phyloP scores from a whole-genome alignment of 2,797 vertebrate genomes.

The Sebastes reedi region DNA sequence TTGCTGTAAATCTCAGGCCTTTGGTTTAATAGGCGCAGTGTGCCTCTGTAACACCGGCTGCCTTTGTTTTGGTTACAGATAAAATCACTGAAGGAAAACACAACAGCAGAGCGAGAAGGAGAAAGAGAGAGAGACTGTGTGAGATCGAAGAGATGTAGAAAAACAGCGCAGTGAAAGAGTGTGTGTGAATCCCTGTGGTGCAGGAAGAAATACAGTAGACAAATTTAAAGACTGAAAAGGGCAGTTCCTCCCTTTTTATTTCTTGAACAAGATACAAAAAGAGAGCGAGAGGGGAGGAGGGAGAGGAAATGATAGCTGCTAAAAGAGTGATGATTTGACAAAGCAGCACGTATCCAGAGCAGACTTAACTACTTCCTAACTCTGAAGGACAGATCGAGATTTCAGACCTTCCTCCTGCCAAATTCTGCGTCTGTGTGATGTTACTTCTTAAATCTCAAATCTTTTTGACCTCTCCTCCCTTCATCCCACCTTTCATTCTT shows the following conservation, averaged over 20 bases:
- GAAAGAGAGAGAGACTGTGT: conserved; percentile 6
- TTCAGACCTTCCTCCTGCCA: background rate
- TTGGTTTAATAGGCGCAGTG: conserved; percentile 53
- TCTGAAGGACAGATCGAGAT: background rate
- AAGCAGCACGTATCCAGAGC: conserved; percentile 34
- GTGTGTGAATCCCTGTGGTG: conserved; percentile 36
- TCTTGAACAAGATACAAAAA: conserved; percentile 33
- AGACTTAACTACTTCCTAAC: conserved; percentile 15
- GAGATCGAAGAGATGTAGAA: conserved; percentile 28
- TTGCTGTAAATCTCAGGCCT: conserved; percentile 53
- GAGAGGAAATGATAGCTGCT: conserved; percentile 49
- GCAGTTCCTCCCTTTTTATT: conserved; percentile 20
- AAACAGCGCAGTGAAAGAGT: conserved; percentile 17
- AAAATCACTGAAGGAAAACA: conserved; percentile 70
- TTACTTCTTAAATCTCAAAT: background rate
- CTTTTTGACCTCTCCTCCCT: conserved; percentile 1
- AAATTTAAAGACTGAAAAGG: conserved; percentile 35
- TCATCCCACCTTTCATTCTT: conserved; percentile 39
- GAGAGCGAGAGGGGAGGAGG: conserved; percentile 13
- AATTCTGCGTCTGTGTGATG: conserved; percentile 9
- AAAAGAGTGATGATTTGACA: conserved; percentile 59
- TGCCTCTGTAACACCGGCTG: conserved; percentile 60
- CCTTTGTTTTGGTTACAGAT: conserved; percentile 80
- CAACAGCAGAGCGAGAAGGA: conserved; percentile 22
- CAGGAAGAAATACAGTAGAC: conserved; percentile 29